Conservation (phyloP, 2,113 vertebrate genomes). For the Gallinago jamesoni region DNA sequence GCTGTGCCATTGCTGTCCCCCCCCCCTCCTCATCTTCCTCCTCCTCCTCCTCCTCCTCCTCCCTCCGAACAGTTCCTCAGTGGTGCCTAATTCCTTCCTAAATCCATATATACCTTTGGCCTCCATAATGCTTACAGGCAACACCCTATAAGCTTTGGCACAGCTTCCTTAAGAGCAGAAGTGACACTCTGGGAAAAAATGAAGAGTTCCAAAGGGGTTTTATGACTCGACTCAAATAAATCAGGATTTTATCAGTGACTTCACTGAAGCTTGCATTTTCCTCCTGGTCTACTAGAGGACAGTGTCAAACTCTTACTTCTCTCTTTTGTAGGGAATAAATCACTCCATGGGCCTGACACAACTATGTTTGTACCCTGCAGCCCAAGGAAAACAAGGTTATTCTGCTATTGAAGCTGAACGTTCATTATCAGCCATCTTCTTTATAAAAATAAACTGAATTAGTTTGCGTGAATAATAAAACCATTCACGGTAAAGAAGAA, state of each 20-base stretch:
- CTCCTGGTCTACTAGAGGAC: neutral
- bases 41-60: neutral
- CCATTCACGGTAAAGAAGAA: neutral
- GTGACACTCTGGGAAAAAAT: neutral
- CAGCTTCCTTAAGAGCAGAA: neutral
- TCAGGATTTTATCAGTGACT: slow-evolving; percentile 27
- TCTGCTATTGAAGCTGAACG: neutral
- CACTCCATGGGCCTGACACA: neutral
- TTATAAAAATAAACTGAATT: neutral
- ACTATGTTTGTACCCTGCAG: neutral
- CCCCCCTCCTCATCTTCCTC: neutral
- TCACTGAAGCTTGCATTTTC: neutral
- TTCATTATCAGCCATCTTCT: neutral
- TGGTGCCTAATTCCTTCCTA: neutral
- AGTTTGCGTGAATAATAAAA: neutral
- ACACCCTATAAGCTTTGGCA: neutral
- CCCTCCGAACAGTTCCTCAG: neutral
- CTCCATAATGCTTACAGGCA: neutral
- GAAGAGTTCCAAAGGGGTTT: neutral
- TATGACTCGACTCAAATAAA: slow-evolving; percentile 3
- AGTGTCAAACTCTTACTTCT: slow-evolving; percentile 14
- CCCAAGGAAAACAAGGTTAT: neutral
- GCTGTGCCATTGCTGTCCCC: neutral
- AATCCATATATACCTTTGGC: neutral
- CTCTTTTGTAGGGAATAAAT: neutral